Percentiles rank a stretch among this genome's conserved stretches.
Conservation (phyloP, 2,888 invertebrate species). For the Fissipunctia ypsillon region DNA sequence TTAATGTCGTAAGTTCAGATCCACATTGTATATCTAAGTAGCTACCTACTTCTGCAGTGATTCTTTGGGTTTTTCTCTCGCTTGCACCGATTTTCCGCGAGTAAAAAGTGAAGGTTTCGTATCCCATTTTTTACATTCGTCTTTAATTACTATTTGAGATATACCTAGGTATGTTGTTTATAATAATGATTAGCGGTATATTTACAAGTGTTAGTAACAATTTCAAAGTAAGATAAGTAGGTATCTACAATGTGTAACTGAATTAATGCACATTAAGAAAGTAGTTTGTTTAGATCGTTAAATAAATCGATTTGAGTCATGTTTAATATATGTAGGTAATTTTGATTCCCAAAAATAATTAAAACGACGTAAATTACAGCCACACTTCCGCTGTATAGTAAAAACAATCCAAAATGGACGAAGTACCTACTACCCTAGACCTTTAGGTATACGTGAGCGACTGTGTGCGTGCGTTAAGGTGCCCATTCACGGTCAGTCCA, state of each 20-base stretch:
- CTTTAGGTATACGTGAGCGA: too few relatives aligned
- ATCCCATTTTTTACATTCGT: background rate
- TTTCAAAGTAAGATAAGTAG: constrained; percentile 27
- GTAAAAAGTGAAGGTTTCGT: background rate
- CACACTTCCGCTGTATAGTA: background rate
- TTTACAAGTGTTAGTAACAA: constrained; percentile 24
- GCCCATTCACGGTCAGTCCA: too few relatives aligned
- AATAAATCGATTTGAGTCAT: too few relatives aligned
- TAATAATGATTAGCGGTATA: background rate
- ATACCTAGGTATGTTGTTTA: background rate
- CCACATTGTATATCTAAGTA: background rate
- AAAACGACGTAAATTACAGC: too few relatives aligned
- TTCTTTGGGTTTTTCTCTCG: background rate
- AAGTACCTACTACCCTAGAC: background rate
- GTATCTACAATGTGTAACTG: too few relatives aligned
- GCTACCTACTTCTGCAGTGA: background rate
- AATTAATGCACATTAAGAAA: too few relatives aligned
- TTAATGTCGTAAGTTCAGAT: too few relatives aligned
- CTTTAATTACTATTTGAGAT: background rate
- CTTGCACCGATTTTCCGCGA: background rate
- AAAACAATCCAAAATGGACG: background rate
- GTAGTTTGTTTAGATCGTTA: too few relatives aligned
- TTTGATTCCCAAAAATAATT: too few relatives aligned
- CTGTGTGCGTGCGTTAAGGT: too few relatives aligned
- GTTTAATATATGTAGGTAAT: too few relatives aligned